A percentile compares a stretch with the other conserved stretches of the same genome.
phyloP scores from a whole-genome alignment of 1,140 invertebrate genomes.

The Ceratoteleas bidentatus region DNA sequence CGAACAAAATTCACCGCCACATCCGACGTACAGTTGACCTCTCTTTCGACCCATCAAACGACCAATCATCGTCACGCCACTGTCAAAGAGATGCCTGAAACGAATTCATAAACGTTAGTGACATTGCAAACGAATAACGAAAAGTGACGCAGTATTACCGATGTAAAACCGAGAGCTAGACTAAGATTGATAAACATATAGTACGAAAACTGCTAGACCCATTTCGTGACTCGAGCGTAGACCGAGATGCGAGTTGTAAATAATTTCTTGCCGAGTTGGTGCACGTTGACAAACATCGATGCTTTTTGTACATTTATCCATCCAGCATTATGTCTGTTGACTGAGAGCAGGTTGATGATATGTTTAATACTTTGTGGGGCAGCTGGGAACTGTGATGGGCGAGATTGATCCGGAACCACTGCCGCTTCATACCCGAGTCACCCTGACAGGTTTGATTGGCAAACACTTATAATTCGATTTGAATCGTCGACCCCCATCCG shows the following conservation, averaged over 20 bases:
- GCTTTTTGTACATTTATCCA: constrained; percentile 39
- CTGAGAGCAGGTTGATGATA: constrained; percentile 70
- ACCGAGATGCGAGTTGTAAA: constrained; percentile 28
- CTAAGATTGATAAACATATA: constrained; percentile 15
- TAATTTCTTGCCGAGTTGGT: constrained; percentile 31
- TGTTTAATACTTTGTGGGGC: constrained; percentile 76
- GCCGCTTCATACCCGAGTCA: constrained; percentile 76
- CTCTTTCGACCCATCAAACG: background rate
- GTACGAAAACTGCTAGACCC: constrained; percentile 8
- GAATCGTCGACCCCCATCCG: constrained; percentile 7
- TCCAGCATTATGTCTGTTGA: constrained; percentile 54
- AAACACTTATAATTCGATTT: constrained; percentile 72
- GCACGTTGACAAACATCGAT: constrained; percentile 19
- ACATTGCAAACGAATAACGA: background rate
- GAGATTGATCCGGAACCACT: constrained; percentile 77
- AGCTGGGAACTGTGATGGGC: constrained; percentile 77
- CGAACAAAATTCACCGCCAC: constrained; percentile 2
- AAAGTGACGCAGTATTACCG: constrained; percentile 38
- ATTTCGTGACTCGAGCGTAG: constrained; percentile 36
- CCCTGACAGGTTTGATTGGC: constrained; percentile 76
- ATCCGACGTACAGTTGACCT: background rate
- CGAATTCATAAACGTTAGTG: constrained; percentile 19
- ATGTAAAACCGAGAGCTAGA: background rate
- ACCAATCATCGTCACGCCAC: constrained; percentile 12
- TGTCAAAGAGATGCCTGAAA: constrained; percentile 44